Conservation (phyloP, 2,113 vertebrate genomes). For the Rutilus rutilus region DNA sequence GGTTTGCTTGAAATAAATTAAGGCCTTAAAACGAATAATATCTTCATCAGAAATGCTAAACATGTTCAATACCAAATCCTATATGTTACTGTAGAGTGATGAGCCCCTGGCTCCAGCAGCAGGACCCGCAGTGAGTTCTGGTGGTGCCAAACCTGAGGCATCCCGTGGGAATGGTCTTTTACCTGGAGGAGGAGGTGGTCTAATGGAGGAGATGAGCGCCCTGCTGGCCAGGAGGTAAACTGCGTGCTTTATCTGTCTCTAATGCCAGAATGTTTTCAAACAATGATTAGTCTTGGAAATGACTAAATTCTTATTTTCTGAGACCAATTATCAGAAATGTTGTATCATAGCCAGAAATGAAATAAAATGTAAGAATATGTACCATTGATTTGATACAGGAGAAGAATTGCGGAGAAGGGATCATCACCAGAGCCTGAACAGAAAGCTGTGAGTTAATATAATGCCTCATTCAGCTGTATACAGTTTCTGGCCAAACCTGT, state of each 20-base stretch:
- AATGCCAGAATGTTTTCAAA: background rate
- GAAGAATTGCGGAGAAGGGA: constrained; percentile 97
- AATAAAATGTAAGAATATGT: background rate
- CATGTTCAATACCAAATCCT: background rate
- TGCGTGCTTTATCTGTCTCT: background rate
- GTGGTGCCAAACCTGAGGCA: constrained; percentile 83
- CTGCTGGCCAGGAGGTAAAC: constrained; percentile 94
- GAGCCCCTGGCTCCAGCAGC: constrained; percentile 79
- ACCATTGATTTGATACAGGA: constrained; percentile 74
- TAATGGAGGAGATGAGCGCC: constrained; percentile 99
- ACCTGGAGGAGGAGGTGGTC: constrained; percentile 88
- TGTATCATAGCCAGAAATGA: background rate
- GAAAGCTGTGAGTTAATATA: constrained; percentile 83
- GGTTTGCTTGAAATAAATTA: no score
- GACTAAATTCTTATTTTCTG: background rate
- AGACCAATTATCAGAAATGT: background rate
- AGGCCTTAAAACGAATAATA: background rate
- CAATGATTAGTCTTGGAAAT: background rate
- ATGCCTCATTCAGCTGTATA: background rate
- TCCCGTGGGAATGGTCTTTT: constrained; percentile 91
- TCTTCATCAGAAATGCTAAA: background rate
- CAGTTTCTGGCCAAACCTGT: background rate
- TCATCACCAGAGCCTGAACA: constrained; percentile 90
- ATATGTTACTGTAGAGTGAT: constrained; percentile 76
- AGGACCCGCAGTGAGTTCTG: constrained; percentile 67